Evolutionary conservation across 2,797 vertebrate species (phyloP), one percentile per base, ranked within the genome.

Genomic region (Acropternis orthonyx): DNA sequence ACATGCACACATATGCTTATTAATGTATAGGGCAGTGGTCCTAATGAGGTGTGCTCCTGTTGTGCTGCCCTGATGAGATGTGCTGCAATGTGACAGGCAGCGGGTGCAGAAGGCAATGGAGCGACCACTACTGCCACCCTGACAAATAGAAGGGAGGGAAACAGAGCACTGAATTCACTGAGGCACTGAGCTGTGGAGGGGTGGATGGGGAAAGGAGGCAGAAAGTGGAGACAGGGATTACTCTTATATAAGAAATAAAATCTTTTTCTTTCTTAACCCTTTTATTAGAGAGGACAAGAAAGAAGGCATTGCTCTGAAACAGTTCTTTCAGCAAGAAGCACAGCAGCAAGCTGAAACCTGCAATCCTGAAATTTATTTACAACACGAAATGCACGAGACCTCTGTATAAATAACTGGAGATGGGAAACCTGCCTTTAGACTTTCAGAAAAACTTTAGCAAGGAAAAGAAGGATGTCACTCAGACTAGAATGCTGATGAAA

Each of bases 1-100:
- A 41, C 4, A 14, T 13, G 9, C 6, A 27, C 7, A 36, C 1
- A 2, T 17, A 18, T 0, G 11, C 3, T 89, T 34, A 19, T 3
- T 51, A 12, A 43, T 28, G 16, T 43, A 48, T 13, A 32, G 36
- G 46, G n/a, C 44, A 68, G 16, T 27, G 20, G 37, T 44, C 27
- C 37, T 39, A 20, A 18, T 10, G 72, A 65, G 77, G 73, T 19
- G 13, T 37, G 34, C 54, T 30, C 1, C 32, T 44, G 37, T 24
- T 75, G 23, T 32, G 28, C 28, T 49, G 21, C 32, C 32, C 36
- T 48, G 24, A 28, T 19, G 71, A 78, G 61, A 68, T 20, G 26
- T 34, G 28, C 61, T 6, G 14, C 63, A 24, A 1, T 28, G 44
- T 58, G 77, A 37, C 72, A 85, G 44, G 9, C 51, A 22, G 59